Evolutionary conservation across 2,888 invertebrate genomes (phyloP).

Genomic region (Agonum fuliginosum): DNA sequence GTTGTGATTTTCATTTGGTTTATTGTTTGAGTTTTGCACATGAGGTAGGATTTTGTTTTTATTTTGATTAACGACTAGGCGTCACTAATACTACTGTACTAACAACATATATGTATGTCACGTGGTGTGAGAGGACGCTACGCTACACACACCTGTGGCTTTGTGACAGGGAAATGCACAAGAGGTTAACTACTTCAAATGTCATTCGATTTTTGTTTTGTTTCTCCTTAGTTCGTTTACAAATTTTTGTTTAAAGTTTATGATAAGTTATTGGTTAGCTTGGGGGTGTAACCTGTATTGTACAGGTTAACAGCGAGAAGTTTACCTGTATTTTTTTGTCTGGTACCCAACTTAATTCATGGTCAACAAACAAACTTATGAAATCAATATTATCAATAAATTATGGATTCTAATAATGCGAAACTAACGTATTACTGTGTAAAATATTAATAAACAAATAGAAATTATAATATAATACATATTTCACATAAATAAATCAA

Average conservation of each 20-base stretch:
- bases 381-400: too few species aligned
- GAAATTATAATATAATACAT: too few species aligned
- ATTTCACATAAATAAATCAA: too few species aligned
- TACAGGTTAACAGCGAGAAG: too few species aligned
- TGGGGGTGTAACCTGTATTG: constrained; percentile 2
- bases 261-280: too few species aligned
- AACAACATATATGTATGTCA: neutral
- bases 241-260: neutral
- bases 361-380: too few species aligned
- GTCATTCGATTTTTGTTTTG: neutral
- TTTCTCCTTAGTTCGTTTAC: neutral
- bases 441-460: too few species aligned
- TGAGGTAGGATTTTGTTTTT: constrained; percentile 53
- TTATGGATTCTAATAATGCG: too few species aligned
- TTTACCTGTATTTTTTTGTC: neutral
- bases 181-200: neutral
- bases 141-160: constrained; percentile 2
- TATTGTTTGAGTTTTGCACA: constrained; percentile 64
- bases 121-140: neutral
- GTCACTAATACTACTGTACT: too few species aligned
- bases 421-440: too few species aligned
- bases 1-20: constrained; percentile 65
- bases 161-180: neutral
- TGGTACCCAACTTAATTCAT: neutral
- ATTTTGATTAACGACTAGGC: too few species aligned